Evolutionary conservation across 2,113 vertebrate genomes (phyloP).

Genomic region (Myotis lucifugus): DNA sequence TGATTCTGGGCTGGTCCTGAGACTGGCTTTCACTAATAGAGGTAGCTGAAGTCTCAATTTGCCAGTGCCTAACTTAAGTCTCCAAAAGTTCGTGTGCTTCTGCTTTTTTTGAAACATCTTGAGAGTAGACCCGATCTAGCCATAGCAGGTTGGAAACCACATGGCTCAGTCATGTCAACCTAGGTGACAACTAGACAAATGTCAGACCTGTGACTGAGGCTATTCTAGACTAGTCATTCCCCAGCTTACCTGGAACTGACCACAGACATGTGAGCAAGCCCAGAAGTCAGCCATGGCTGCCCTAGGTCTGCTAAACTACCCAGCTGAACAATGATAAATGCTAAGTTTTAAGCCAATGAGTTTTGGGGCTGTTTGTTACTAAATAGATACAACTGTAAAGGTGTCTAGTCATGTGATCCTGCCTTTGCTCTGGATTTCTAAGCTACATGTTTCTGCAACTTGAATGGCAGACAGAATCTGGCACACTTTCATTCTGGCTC

Average conservation of each 20-base stretch:
- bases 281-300: neutral
- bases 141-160: neutral
- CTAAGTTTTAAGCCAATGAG: neutral
- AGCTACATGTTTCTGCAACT: neutral
- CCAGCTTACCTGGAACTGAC: neutral
- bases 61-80: neutral
- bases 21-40: neutral
- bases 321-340: neutral
- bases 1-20: neutral
- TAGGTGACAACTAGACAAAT: neutral
- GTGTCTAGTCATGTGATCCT: neutral
- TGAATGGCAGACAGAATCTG: neutral
- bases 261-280: neutral
- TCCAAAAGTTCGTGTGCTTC: neutral
- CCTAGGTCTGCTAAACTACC: neutral
- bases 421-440: conserved; percentile 31
- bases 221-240: neutral
- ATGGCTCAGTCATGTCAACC: neutral
- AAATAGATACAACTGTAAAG: neutral
- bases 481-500: neutral
- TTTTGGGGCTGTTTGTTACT: neutral
- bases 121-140: neutral
- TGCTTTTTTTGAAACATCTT: neutral
- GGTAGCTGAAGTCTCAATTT: neutral
- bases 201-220: neutral